Conservation (phyloP, 2,888 invertebrate genomes). For the Diaphora mendica region DNA sequence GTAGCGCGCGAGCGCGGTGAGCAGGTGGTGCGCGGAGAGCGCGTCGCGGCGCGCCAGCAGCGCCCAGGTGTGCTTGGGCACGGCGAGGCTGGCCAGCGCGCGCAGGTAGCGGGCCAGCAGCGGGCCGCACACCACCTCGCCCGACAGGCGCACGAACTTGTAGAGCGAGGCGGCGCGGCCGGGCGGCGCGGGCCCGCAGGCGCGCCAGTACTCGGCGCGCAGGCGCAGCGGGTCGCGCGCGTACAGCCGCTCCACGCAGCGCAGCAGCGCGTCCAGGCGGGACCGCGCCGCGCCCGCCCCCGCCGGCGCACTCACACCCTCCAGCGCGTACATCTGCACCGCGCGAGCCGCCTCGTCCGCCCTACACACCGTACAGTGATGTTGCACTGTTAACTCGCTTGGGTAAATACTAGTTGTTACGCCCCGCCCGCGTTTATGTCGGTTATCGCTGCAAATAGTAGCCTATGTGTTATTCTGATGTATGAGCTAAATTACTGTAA, state of each 20-base stretch:
- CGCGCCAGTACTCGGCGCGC: slow-evolving; percentile 94
- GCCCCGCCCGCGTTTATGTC: too few species aligned
- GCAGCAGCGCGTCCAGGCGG: slow-evolving; percentile 94
- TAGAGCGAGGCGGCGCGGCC: slow-evolving; percentile 92
- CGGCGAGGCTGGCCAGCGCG: slow-evolving; percentile 94
- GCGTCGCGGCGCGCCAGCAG: slow-evolving; percentile 76
- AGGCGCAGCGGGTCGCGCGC: slow-evolving; percentile 90
- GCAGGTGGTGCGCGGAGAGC: slow-evolving; percentile 74
- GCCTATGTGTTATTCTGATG: too few species aligned
- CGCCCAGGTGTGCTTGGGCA: slow-evolving; percentile 90
- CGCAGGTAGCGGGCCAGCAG: slow-evolving; percentile 95
- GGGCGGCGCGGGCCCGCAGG: slow-evolving; percentile 70
- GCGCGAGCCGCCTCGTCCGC: slow-evolving; percentile 96
- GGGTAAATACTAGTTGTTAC: too few species aligned
- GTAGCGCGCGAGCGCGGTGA: slow-evolving; percentile 90
- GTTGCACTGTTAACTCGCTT: too few species aligned
- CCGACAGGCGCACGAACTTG: slow-evolving; percentile 96
- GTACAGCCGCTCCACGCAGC: slow-evolving; percentile 93
- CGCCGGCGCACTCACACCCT: slow-evolving; percentile 92
- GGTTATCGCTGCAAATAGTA: too few species aligned
- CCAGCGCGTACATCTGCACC: slow-evolving; percentile 90
- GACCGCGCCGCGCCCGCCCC: slow-evolving; percentile 80
- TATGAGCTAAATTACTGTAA: too few species aligned
- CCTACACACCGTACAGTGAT: too few species aligned
- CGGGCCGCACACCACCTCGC: slow-evolving; percentile 93